phyloP scores from a whole-genome alignment of 2,888 invertebrate species.

The Leucophora obtusa region DNA sequence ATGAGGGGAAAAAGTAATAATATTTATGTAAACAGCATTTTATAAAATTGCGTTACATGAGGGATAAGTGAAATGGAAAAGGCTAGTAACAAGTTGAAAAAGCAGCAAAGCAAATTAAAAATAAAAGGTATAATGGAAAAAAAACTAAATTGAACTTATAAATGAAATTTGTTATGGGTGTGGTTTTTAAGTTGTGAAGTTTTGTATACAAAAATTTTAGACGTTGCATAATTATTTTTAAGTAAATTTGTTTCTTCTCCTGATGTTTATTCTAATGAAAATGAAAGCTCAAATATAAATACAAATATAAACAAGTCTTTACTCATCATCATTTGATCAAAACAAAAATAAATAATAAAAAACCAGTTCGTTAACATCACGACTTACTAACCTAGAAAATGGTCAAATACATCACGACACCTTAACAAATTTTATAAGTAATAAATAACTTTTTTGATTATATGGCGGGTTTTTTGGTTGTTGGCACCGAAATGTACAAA shows the following conservation, averaged over 20 bases:
- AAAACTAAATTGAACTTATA: slow-evolving; percentile 18
- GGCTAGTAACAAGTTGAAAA: slow-evolving; percentile 26
- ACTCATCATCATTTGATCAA: slow-evolving; percentile 19
- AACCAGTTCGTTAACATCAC: slow-evolving; percentile 66
- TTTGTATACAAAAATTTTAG: not conserved
- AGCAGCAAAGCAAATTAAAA: slow-evolving; percentile 39
- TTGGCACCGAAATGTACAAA: not conserved
- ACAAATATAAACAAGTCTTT: not conserved
- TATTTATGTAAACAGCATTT: no score
- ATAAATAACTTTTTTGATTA: not conserved
- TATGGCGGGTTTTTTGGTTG: not conserved
- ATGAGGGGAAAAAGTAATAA: no score
- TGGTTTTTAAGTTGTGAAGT: slow-evolving; percentile 17
- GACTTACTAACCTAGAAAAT: slow-evolving; percentile 68
- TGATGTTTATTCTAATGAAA: slow-evolving; percentile 6
- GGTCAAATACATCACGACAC: slow-evolving; percentile 62
- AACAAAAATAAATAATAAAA: slow-evolving; percentile 35
- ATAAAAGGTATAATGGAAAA: slow-evolving; percentile 10
- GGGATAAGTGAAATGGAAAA: not conserved
- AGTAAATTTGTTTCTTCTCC: not conserved
- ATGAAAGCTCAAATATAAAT: slow-evolving; percentile 5
- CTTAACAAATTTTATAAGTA: slow-evolving; percentile 24
- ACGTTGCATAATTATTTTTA: not conserved
- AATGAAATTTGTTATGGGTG: slow-evolving; percentile 52
- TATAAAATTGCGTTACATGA: no score